Percentiles rank a stretch among this genome's conserved stretches.
phyloP scores from a whole-genome alignment of 2,797 vertebrate genomes.

The Phataginus tetradactyla region DNA sequence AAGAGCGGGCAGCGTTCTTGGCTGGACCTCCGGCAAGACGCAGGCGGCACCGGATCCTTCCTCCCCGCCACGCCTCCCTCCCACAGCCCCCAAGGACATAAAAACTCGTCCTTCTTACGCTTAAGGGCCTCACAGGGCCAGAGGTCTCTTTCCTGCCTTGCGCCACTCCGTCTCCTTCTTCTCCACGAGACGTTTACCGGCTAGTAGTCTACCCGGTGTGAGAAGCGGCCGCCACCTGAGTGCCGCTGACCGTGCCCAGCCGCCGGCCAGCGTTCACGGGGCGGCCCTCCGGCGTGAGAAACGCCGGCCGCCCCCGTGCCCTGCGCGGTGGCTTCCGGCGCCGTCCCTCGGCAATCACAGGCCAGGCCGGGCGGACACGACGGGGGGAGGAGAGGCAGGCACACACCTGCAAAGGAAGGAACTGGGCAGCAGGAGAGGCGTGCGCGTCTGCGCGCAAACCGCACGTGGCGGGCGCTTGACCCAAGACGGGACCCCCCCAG shows the following conservation, averaged over 20 bases:
- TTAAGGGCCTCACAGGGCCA: background rate
- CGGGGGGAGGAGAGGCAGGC: background rate
- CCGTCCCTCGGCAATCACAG: background rate
- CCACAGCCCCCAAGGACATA: fast-evolving
- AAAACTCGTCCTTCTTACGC: background rate
- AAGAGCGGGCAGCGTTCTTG: background rate
- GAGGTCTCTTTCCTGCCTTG: background rate
- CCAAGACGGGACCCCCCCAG: no score
- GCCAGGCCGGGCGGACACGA: background rate
- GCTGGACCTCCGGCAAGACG: background rate
- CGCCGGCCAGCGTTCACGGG: background rate
- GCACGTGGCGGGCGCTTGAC: background rate
- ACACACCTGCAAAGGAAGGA: background rate
- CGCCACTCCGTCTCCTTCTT: background rate
- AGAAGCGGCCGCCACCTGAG: background rate
- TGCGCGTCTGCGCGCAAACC: background rate
- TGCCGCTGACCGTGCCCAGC: no score
- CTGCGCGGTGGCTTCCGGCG: background rate
- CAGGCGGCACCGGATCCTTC: background rate
- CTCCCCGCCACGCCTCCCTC: background rate
- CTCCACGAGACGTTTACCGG: background rate
- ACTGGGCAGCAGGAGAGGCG: background rate
- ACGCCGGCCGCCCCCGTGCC: background rate
- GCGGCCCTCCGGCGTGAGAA: background rate
- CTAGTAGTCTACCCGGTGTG: fast-evolving